Evolutionary conservation across 2,113 vertebrate genomes (phyloP), one percentile per base, ranked within the genome.

Genomic region (Chloropsis hardwickii): DNA sequence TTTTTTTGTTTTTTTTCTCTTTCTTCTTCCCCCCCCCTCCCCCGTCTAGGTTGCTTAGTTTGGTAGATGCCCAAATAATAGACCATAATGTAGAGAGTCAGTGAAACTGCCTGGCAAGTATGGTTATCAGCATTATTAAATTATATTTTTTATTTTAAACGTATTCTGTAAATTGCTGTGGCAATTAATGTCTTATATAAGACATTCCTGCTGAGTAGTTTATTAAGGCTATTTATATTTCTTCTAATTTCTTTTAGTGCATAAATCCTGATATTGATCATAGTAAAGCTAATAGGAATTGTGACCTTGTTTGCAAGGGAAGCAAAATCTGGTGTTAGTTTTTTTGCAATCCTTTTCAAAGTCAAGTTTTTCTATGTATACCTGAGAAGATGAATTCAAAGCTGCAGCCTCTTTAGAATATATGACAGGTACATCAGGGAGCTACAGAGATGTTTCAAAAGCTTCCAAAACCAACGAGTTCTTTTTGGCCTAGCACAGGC

Each of bases 181-280:
- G 44, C 82, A 76, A 48, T 93, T 93, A 80, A 48, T 37, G 24
- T 76, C 58, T 86, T 82, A 53, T 1, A 3, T 37, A 92, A 85
- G 35, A 21, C 10, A 28, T 35, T 74, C 78, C 74, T 76, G 53
- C 74, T 56, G 79, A 76, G 40, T 39, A 71, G 57, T 76, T 90
- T 90, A 90, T 93, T 64, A 48, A 60, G 62, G 45, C n/a, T 92
- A 45, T 88, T 93, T 92, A 39, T 90, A 77, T 77, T 88, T 79
- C 62, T 69, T 5, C 91, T 90, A 44, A 80, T 94, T 86, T 82
- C 44, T 93, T 74, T 37, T 47, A 39, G 64, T 48, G 51, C 42
- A 61, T 86, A 86, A 95, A 94, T 96, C 58, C 72, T 35, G 42
- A 42, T 65, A 83, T 86, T 77, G 58, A 81, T 90, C 45, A 14